Percentiles rank a stretch among this genome's conserved stretches.
These are phyloP conservation scores for Brachionichthys hirsutus DNA, from an alignment of 2,113 vertebrate genomes.

Conservation along the genomic window DNA sequence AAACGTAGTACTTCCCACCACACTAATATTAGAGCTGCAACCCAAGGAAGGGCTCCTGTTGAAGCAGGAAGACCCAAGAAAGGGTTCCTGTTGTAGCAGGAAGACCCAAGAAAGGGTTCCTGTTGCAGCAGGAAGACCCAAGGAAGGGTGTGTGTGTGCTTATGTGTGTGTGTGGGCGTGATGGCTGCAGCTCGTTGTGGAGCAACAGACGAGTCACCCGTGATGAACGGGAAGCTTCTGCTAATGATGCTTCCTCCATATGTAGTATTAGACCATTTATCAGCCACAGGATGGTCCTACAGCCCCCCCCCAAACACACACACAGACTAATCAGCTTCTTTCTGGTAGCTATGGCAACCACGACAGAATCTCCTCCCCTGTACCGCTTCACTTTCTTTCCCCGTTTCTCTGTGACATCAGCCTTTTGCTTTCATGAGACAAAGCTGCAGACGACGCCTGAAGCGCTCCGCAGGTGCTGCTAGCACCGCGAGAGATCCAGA, in stretches of 20 bases:
- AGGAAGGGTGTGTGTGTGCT: conserved; percentile 20
- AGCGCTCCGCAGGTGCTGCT: conserved; percentile 37
- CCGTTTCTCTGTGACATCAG: too few species aligned
- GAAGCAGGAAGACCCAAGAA: too few species aligned
- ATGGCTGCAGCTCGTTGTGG: conserved; percentile 57
- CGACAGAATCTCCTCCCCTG: conserved; percentile 15
- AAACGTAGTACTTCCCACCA: too few species aligned
- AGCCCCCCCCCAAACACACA: conserved; percentile 22
- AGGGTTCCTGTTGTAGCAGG: too few species aligned
- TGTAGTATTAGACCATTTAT: conserved; percentile 50
- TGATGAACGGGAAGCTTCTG: conserved; percentile 60
- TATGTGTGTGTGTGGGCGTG: conserved; percentile 14
- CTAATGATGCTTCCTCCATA: conserved; percentile 65
- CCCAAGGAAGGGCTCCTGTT: too few species aligned
- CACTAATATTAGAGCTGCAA: too few species aligned
- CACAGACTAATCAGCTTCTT: conserved; percentile 52
- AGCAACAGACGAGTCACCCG: conserved; percentile 52
- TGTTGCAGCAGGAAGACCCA: conserved; percentile 14
- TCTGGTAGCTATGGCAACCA: conserved; percentile 55
- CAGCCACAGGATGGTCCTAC: conserved; percentile 46
- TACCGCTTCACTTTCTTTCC: conserved; percentile 22
- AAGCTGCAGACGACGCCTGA: conserved; percentile 5
- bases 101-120: too few species aligned
- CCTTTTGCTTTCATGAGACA: conserved; percentile 48
- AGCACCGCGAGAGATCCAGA: conserved; percentile 49